phyloP scores from a whole-genome alignment of 2,113 vertebrate species.

The Gymnorhina tibicen region DNA sequence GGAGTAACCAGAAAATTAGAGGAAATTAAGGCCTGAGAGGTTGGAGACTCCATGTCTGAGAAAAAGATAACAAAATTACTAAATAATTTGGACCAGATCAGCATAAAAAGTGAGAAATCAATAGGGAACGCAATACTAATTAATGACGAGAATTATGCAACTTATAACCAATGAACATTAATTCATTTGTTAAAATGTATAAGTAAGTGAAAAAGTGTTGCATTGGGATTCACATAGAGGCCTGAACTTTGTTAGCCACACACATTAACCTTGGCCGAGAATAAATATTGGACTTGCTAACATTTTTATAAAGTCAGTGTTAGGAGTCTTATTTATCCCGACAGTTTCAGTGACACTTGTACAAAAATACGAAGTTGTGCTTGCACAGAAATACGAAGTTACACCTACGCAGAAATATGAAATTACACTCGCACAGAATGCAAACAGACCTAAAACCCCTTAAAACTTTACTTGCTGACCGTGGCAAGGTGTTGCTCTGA shows the following conservation, averaged over 20 bases:
- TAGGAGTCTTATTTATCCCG: not conserved
- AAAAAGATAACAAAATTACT: not conserved
- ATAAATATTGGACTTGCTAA: not conserved
- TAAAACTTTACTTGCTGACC: not conserved
- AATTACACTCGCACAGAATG: fast-evolving
- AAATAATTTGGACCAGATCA: not conserved
- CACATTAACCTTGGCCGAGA: not conserved
- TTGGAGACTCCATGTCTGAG: not conserved
- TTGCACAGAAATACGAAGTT: not conserved
- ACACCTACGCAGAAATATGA: fast-evolving
- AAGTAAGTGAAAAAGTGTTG: not conserved
- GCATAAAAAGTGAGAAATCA: not conserved
- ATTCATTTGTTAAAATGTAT: not conserved
- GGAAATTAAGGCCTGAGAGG: not conserved
- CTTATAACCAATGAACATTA: no score
- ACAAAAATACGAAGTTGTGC: not conserved
- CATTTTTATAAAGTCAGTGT: not conserved
- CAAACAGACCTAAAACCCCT: not conserved
- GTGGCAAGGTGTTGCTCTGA: not conserved
- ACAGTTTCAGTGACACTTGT: fast-evolving
- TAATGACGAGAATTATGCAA: not conserved
- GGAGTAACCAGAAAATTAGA: not conserved
- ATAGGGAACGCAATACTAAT: no score
- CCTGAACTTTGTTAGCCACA: not conserved
- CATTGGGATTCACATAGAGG: not conserved